phyloP scores from a whole-genome alignment of 2,113 vertebrate genomes.

The Marmota flaviventris region DNA sequence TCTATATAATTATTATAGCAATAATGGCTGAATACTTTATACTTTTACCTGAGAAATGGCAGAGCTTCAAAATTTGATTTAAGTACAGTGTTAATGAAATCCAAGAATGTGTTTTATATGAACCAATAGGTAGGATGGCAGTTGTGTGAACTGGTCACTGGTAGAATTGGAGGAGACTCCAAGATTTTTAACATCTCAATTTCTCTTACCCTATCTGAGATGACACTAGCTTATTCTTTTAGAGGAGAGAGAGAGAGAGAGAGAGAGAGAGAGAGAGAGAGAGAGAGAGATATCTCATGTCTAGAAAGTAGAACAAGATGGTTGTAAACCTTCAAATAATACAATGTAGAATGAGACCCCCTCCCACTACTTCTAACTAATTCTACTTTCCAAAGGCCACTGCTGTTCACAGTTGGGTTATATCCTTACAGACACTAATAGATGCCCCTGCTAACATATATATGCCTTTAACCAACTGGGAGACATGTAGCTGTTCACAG shows the following conservation, averaged over 20 bases:
- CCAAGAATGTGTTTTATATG: background rate
- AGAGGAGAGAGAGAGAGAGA: no score
- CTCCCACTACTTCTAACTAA: background rate
- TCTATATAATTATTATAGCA: background rate
- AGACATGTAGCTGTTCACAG: background rate
- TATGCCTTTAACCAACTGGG: background rate
- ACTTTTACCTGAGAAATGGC: slow-evolving; percentile 21
- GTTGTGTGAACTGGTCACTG: slow-evolving; percentile 10
- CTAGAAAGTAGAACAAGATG: slow-evolving; percentile 19
- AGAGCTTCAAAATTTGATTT: slow-evolving; percentile 25
- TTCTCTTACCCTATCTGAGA: slow-evolving; percentile 23
- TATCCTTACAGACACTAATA: background rate
- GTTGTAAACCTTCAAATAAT: background rate
- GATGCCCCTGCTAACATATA: background rate
- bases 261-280: no score
- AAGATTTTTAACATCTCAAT: slow-evolving; percentile 21
- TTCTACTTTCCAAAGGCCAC: slow-evolving; percentile 4
- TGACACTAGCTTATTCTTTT: background rate
- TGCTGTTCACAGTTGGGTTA: background rate
- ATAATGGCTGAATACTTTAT: background rate
- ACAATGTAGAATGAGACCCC: background rate
- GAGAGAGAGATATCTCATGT: background rate
- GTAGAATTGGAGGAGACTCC: background rate
- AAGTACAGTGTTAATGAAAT: slow-evolving; percentile 16
- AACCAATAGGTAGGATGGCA: background rate